Evolutionary conservation across 1,140 invertebrate genomes (phyloP), one percentile per base, ranked within the genome.

Genomic region (Mizuhopecten yessoensis): DNA sequence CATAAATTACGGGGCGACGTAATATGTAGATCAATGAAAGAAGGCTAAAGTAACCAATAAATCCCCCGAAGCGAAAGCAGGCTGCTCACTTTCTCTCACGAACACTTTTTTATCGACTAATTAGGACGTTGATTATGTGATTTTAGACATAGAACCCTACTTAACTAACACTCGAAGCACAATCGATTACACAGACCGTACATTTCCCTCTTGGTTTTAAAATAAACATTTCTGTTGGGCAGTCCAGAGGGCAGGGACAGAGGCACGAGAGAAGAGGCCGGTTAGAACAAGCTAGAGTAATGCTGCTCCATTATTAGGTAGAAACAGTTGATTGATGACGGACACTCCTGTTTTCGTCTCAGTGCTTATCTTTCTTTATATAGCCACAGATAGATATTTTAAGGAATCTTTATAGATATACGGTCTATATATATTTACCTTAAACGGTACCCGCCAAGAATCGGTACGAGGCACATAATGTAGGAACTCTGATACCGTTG

Each of bases 41-140:
- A 75, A 75, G 57, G 57, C 57, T 7, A 75, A 75, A 75, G n/a
- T 75, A 75, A 75, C 2, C 57, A 29, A 75, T 75, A 11, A 75
- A 75, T 75, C 57, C 57, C 57, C 57, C n/a, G 5, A 75, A 75
- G 57, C 57, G 29, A 75, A 75, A 17, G 57, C 57, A 75, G 23
- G 57, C n/a, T 29, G 57, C 29, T 75, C 57, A 75, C 57, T n/a
- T 29, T 75, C 57, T 75, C 57, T 75, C 57, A 75, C 57, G 57
- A 75, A 75, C 57, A 75, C 2, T 39, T 11, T 29, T 75, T 75
- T 13, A 75, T 75, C 57, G 57, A 75, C 57, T 75, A 29, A 75
- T 75, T 75, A 75, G 57, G n/a, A 75, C 57, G 57, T 75, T 75
- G 23, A 75, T 75, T 75, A 75, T 75, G 57, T 75, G 57, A 75